Percentiles rank a stretch among this genome's conserved stretches.
These are phyloP conservation scores for Cephus nigrinus DNA, from an alignment of 2,888 invertebrate species.

Conservation along the genomic window DNA sequence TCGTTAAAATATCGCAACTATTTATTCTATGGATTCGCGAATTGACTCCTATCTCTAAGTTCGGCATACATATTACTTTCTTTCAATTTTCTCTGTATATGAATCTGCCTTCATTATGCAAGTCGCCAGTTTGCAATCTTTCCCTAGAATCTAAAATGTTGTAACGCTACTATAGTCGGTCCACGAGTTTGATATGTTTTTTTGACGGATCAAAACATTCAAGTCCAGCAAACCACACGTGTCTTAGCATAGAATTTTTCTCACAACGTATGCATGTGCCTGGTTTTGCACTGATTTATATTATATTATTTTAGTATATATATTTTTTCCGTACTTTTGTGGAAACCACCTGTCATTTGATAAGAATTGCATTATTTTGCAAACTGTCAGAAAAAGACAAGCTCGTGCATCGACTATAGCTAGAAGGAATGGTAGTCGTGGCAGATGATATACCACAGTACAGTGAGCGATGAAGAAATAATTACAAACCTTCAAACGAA, in stretches of 20 bases:
- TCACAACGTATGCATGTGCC: too few species aligned
- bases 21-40: not conserved
- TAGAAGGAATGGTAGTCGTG: slow-evolving; percentile 15
- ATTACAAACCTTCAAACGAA: slow-evolving; percentile 7
- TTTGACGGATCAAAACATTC: too few species aligned
- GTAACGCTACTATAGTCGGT: not conserved
- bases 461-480: slow-evolving; percentile 7
- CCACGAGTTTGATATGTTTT: too few species aligned
- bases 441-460: not conserved
- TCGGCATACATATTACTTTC: not conserved
- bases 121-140: not conserved
- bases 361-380: too few species aligned
- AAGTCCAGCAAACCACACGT: too few species aligned
- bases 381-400: too few species aligned
- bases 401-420: not conserved
- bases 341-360: too few species aligned
- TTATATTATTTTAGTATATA: too few species aligned
- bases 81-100: not conserved
- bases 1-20: not conserved
- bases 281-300: too few species aligned
- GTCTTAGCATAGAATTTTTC: too few species aligned
- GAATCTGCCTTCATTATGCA: not conserved
- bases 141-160: not conserved
- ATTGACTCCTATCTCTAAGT: not conserved
- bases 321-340: too few species aligned